Percentiles rank a stretch among this genome's conserved stretches.
These are phyloP conservation scores for Nasonia longicornis DNA, from an alignment of 1,140 invertebrate species.

Conservation along the genomic window DNA sequence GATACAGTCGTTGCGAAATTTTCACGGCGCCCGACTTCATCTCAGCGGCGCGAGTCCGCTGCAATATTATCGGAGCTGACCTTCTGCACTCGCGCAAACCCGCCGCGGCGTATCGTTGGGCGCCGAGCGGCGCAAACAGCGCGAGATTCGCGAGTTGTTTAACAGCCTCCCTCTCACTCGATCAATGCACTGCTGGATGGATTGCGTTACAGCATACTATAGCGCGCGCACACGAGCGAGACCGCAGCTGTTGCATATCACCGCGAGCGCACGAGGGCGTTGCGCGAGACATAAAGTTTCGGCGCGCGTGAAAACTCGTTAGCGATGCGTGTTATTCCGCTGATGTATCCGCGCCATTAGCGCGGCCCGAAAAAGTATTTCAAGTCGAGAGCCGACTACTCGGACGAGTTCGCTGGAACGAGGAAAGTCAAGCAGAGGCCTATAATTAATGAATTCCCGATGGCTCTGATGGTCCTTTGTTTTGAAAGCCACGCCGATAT, in stretches of 20 bases:
- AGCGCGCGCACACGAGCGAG: no score
- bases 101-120: not conserved
- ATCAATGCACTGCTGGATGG: not conserved
- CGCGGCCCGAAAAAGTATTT: no score
- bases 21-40: not conserved
- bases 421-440: not conserved
- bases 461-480: not conserved
- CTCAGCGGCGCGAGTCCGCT: no score
- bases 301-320: no score
- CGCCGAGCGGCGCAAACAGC: not conserved
- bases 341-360: no score
- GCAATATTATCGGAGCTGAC: constrained; percentile 13
- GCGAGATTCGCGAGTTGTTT: constrained; percentile 4
- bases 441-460: not conserved
- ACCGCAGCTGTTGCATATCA: constrained; percentile 31
- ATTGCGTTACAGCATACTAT: not conserved
- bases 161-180: constrained; percentile 12
- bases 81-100: constrained; percentile 1
- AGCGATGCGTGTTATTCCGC: no score
- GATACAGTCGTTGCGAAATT: not conserved
- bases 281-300: no score
- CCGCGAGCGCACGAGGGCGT: no score
- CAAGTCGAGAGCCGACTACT: not conserved
- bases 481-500: constrained; percentile 6
- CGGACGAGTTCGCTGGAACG: not conserved